Evolutionary conservation across 2,888 invertebrate species (phyloP), one percentile per base, ranked within the genome.

Genomic region (Drosophila anomelani): DNA sequence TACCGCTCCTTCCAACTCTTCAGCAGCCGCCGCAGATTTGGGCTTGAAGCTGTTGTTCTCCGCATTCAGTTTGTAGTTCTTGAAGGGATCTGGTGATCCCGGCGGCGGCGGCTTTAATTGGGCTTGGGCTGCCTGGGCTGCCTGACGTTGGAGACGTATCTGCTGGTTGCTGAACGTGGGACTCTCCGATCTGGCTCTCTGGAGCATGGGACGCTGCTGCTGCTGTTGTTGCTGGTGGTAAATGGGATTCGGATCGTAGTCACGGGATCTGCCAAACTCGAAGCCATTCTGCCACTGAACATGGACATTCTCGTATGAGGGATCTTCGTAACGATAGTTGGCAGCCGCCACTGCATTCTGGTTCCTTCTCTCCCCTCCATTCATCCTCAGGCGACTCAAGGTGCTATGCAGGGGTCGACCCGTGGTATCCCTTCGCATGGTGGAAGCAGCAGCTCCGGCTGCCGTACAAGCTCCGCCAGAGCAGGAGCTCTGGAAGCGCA

Each of bases 261-360:
- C 92, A 6, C 92, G 84, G 0, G 92, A 92, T 17, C 92, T 85
- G 15, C 92, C 92, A 70, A 92, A 92, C 64, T 92, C 92, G 38
- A 92, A 92, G 38, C 92, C 92, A 77, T 92, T 92, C 53, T 92
- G 92, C 91, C 92, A 92, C 67, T 92, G 92, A 2, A 92, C 92
- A 64, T 92, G 92, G 1, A 92, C 92, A 78, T 92, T 92, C 76
- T 92, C 92, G 64, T 92, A 92, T 15, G 92, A 92, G 4, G 91
- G 92, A 84, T 92, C 92, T 62, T 92, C 92, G 47, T 89, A 85
- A 4, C 91, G 91, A 78, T 89, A 81, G 20, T 70, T 75, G 23
- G 57, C 66, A 41, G 67, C 62, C 49, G 67, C 62, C 38, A 26
- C 23, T 20, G 43, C 43, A n/a, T 61, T 72, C 29, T 60, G 81